phyloP scores from a whole-genome alignment of 2,797 vertebrate genomes.

The Sebastes steindachneri region DNA sequence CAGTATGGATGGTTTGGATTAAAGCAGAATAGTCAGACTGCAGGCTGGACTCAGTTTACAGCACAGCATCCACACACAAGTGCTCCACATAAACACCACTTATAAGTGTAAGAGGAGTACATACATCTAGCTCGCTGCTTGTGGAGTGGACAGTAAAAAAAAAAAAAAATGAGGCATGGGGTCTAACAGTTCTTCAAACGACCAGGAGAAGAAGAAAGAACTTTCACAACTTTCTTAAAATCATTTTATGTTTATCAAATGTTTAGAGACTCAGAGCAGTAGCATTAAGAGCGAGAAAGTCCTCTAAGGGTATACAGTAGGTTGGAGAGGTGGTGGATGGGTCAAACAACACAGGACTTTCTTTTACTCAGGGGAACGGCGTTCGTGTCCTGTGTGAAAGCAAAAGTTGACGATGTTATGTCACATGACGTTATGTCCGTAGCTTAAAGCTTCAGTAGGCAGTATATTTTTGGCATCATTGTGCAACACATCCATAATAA shows the following conservation, averaged over 20 bases:
- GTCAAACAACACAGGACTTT: too few species aligned
- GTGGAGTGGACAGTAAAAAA: not conserved
- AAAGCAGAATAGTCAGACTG: conserved; percentile 25
- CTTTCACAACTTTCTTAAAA: not conserved
- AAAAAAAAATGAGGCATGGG: not conserved
- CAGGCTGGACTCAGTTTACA: conserved; percentile 33
- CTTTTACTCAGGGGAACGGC: too few species aligned
- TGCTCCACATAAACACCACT: conserved; percentile 47
- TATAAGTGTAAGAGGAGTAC: conserved; percentile 28
- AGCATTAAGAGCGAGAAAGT: too few species aligned
- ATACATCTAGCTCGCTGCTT: conserved; percentile 18
- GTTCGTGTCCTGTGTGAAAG: accelerated
- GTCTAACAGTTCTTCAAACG: not conserved
- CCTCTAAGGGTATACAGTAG: too few species aligned
- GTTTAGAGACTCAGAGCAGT: not conserved
- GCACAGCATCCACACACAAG: conserved; percentile 21
- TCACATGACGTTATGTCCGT: too few species aligned
- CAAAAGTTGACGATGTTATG: too few species aligned
- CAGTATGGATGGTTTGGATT: conserved; percentile 53
- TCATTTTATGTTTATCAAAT: not conserved
- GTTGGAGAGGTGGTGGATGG: too few species aligned
- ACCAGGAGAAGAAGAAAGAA: not conserved
- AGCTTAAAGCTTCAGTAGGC: too few species aligned
- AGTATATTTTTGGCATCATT: too few species aligned
- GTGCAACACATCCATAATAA: accelerated